Evolutionary conservation across 2,888 invertebrate genomes (phyloP).

Genomic region (Resseliella maxima): DNA sequence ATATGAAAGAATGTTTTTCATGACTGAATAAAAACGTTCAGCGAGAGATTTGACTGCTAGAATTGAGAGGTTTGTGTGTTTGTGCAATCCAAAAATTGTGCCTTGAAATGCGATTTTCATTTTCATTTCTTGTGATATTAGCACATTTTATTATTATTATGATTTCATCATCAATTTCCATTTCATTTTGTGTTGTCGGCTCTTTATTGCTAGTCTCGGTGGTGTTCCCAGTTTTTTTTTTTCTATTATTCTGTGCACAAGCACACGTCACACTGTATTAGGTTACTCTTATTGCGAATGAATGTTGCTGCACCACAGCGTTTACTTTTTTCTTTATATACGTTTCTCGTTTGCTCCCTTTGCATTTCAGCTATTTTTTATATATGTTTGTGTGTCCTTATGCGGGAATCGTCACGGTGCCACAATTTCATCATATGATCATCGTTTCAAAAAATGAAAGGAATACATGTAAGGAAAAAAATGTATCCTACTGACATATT

Average conservation of each 20-base stretch:
- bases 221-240: background rate
- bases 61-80: no score
- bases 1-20: background rate
- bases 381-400: background rate
- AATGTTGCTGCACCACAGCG: background rate
- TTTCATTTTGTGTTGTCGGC: slow-evolving; percentile 24
- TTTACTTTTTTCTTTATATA: background rate
- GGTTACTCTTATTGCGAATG: background rate
- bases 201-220: background rate
- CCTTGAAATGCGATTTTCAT: background rate
- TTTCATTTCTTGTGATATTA: slow-evolving; percentile 23
- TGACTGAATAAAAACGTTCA: background rate
- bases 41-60: no score
- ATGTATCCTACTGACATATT: slow-evolving; percentile 42
- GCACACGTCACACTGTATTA: background rate
- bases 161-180: background rate
- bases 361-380: background rate
- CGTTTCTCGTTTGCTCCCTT: background rate
- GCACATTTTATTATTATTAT: slow-evolving; percentile 17
- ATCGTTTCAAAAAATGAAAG: background rate
- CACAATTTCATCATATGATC: background rate
- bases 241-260: background rate
- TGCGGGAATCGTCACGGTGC: slow-evolving; percentile 29
- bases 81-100: background rate
- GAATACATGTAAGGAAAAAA: background rate